Conservation (phyloP, 2,888 invertebrate species). For the Tiliacea aurago region DNA sequence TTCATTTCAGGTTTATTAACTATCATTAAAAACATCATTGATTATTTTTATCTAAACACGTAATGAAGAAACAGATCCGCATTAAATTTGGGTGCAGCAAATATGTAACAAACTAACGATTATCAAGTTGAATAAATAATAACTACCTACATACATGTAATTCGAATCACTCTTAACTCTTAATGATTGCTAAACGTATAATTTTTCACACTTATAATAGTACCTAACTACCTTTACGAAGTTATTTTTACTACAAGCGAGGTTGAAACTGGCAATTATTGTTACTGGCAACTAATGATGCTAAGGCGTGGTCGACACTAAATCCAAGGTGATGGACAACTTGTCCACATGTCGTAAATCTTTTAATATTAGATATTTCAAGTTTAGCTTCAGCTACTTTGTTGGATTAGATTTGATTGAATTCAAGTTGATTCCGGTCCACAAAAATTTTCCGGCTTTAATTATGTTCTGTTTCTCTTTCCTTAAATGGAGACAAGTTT, state of each 20-base stretch:
- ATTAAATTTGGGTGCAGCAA: conserved; percentile 35
- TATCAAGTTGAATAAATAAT: conserved; percentile 51
- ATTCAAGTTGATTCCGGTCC: not conserved
- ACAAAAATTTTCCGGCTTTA: not conserved
- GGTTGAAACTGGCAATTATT: conserved; percentile 49
- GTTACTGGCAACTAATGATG: conserved; percentile 23
- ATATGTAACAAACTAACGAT: conserved; percentile 33
- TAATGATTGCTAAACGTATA: conserved; percentile 55
- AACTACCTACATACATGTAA: conserved; percentile 26
- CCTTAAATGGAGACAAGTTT: not conserved
- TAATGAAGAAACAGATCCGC: conserved; percentile 31
- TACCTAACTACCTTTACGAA: not conserved
- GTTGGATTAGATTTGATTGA: not conserved
- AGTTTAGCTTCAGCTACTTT: not conserved
- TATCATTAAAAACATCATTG: conserved; percentile 9
- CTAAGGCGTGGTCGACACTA: conserved; percentile 44
- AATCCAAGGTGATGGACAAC: conserved; percentile 55
- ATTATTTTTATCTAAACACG: conserved; percentile 21
- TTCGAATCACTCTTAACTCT: conserved; percentile 37
- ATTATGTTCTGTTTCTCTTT: not conserved
- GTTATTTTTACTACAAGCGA: conserved; percentile 57
- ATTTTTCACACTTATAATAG: conserved; percentile 65
- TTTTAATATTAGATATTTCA: conserved; percentile 26
- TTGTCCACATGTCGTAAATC: conserved; percentile 38
- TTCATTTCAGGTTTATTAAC: conserved; percentile 10